phyloP scores from a whole-genome alignment of 2,888 invertebrate species.

The Rhagophthalmus giganteus region DNA sequence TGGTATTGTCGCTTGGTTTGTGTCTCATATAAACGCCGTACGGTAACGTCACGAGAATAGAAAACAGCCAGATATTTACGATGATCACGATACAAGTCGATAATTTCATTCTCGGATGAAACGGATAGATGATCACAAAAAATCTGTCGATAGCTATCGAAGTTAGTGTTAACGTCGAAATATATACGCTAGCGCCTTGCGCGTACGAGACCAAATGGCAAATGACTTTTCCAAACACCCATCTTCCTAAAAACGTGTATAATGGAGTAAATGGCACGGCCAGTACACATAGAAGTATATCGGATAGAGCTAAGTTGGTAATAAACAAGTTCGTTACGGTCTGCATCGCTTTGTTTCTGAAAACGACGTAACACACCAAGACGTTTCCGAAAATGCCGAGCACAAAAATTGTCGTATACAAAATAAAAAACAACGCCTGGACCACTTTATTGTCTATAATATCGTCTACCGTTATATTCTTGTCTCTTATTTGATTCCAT shows the following conservation, averaged over 20 bases:
- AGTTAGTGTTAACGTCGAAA: constrained; percentile 93
- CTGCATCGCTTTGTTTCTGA: constrained; percentile 92
- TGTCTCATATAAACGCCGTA: constrained; percentile 84
- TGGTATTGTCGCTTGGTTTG: constrained; percentile 51
- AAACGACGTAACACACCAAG: constrained; percentile 91
- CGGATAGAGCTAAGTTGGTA: constrained; percentile 92
- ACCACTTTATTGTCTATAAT: constrained; percentile 68
- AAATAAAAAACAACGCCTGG: constrained; percentile 73
- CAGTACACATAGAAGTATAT: constrained; percentile 88
- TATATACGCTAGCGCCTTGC: constrained; percentile 95
- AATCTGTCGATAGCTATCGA: constrained; percentile 97
- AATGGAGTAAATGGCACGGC: constrained; percentile 97
- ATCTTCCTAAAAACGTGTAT: constrained; percentile 87
- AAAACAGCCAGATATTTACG: constrained; percentile 86
- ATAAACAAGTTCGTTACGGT: constrained; percentile 98
- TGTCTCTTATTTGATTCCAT: constrained; percentile 26
- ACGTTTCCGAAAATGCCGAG: constrained; percentile 88
- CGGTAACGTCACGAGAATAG: constrained; percentile 85
- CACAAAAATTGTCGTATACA: constrained; percentile 85
- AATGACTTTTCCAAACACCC: constrained; percentile 89
- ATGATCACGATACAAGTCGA: constrained; percentile 85
- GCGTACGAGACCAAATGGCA: constrained; percentile 94
- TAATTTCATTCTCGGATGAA: constrained; percentile 88
- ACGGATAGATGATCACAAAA: constrained; percentile 96
- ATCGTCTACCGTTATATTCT: constrained; percentile 47